These are phyloP conservation scores for Trachops cirrhosus DNA, from an alignment of 2,797 vertebrate species.

Conservation along the genomic window DNA sequence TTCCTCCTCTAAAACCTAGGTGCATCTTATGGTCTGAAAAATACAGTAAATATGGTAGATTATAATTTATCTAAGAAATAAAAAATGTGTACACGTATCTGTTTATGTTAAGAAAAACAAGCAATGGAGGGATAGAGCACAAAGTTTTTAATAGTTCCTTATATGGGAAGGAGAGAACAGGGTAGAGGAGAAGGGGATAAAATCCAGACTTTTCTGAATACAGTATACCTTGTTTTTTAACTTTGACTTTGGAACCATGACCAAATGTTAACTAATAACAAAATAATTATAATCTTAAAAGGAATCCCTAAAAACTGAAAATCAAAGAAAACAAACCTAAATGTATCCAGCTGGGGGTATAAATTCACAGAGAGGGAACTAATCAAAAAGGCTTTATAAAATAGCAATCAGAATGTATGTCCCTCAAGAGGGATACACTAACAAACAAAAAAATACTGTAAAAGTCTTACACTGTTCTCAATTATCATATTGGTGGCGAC, in stretches of 20 bases:
- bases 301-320: background rate
- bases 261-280: background rate
- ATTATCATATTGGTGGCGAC: background rate
- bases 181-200: background rate
- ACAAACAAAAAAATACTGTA: background rate
- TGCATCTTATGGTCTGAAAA: no score
- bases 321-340: slow-evolving; percentile 1
- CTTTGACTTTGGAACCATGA: background rate
- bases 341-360: background rate
- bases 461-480: background rate
- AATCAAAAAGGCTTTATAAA: background rate
- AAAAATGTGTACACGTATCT: background rate
- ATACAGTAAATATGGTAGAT: background rate
- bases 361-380: background rate
- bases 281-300: background rate
- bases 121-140: background rate
- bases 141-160: background rate
- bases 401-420: background rate
- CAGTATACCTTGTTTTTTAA: background rate
- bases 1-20: no score
- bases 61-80: background rate
- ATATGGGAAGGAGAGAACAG: background rate
- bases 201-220: background rate
- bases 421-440: background rate
- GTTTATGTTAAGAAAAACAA: background rate